Percentiles rank a stretch among this genome's conserved stretches.
phyloP scores from a whole-genome alignment of 2,888 invertebrate genomes.

The Uloborus plumipes region DNA sequence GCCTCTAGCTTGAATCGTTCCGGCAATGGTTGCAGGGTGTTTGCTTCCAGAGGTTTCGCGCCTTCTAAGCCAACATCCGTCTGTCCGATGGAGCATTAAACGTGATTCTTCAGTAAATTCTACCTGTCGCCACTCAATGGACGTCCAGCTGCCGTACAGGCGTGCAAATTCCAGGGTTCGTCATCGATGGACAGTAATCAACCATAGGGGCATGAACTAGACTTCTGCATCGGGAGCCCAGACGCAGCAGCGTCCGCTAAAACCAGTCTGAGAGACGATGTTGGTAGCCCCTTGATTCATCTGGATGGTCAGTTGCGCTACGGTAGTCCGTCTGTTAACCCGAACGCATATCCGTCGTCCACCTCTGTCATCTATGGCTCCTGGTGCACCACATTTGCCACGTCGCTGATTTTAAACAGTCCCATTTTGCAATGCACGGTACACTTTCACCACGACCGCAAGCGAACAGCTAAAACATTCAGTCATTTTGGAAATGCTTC shows the following conservation, averaged over 20 bases:
- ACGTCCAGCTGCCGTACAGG: conserved; percentile 11
- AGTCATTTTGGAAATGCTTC: conserved; percentile 10
- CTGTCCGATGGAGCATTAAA: conserved; percentile 9
- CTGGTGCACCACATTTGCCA: conserved; percentile 8
- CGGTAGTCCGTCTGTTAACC: conserved; percentile 3
- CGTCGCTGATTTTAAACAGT: conserved; percentile 1
- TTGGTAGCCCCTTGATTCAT: conserved; percentile 21
- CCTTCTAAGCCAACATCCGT: conserved; percentile 4
- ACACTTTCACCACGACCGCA: conserved; percentile 5
- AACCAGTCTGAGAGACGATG: neutral
- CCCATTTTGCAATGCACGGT: conserved; percentile 2
- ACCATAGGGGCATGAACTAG: conserved; percentile 3
- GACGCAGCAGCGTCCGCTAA: conserved; percentile 6
- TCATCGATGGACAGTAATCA: conserved; percentile 11
- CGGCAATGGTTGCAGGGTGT: conserved; percentile 10
- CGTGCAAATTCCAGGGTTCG: neutral
- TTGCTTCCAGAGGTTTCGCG: conserved; percentile 1
- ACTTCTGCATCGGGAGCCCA: conserved; percentile 3
- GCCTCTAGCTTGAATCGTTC: conserved; percentile 1
- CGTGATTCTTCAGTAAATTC: conserved; percentile 1
- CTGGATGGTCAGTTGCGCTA: conserved; percentile 7
- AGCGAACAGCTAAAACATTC: neutral
- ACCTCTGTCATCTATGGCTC: conserved; percentile 18
- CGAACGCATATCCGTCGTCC: conserved; percentile 18
- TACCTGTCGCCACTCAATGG: conserved; percentile 1